A percentile compares a stretch with the other conserved stretches of the same genome.
Conservation (phyloP, 2,113 vertebrate genomes). For the Amblyopsis rosae region DNA sequence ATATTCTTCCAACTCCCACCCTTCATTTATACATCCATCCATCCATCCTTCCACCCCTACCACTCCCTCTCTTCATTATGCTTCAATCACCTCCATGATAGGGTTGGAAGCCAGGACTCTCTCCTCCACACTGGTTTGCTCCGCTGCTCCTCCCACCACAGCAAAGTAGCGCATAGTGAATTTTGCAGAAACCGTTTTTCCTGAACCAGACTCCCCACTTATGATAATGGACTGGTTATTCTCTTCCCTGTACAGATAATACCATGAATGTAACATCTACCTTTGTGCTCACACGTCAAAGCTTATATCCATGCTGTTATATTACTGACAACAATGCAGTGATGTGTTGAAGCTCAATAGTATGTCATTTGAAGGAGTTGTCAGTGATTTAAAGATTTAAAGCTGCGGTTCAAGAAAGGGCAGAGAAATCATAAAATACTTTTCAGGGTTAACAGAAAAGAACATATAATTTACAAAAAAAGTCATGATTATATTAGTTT, state of each 20-base stretch:
- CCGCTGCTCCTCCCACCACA: conserved; percentile 77
- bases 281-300: too few relatives aligned
- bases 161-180: conserved; percentile 82
- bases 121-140: conserved; percentile 79
- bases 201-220: conserved; percentile 81
- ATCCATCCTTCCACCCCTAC: background rate
- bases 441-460: too few relatives aligned
- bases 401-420: too few relatives aligned
- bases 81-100: conserved; percentile 77
- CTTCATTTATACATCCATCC: background rate
- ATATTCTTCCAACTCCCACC: background rate
- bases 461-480: too few relatives aligned
- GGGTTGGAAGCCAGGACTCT: conserved; percentile 79
- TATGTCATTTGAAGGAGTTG: too few relatives aligned
- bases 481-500: too few relatives aligned
- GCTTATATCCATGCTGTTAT: too few relatives aligned
- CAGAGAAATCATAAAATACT: too few relatives aligned
- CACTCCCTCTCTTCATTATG: background rate
- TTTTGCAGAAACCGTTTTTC: conserved; percentile 80
- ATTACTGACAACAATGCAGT: too few relatives aligned
- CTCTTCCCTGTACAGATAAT: conserved; percentile 67
- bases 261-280: background rate
- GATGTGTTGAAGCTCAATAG: too few relatives aligned
- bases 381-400: too few relatives aligned
- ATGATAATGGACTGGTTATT: conserved; percentile 82